Conservation (phyloP, 2,888 invertebrate genomes). For the Diadegma fenestrale region DNA sequence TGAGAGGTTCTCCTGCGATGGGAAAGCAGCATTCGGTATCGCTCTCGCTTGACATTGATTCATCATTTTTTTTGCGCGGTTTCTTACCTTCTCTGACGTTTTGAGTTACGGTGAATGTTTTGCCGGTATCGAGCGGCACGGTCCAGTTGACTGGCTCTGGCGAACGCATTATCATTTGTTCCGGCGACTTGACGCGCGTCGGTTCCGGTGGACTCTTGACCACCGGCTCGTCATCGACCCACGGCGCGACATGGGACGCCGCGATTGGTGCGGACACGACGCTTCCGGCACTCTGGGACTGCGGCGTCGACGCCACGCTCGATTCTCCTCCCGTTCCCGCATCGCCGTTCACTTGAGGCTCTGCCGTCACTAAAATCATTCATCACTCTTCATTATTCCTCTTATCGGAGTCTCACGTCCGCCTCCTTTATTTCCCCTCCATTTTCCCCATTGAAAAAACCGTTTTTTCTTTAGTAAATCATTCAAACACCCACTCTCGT, state of each 20-base stretch:
- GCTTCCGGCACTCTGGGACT: slow-evolving; percentile 86
- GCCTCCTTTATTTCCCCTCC: not conserved
- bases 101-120: slow-evolving; percentile 96
- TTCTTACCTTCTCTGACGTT: slow-evolving; percentile 92
- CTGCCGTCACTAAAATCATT: slow-evolving; percentile 83
- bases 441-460: not conserved
- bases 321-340: slow-evolving; percentile 77
- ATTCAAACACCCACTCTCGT: slow-evolving; percentile 60
- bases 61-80: not conserved
- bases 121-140: slow-evolving; percentile 96
- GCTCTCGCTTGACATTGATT: not conserved
- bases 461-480: not conserved
- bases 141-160: slow-evolving; percentile 98
- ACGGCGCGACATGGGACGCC: slow-evolving; percentile 86
- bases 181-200: slow-evolving; percentile 96
- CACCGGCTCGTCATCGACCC: slow-evolving; percentile 88
- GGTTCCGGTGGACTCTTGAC: slow-evolving; percentile 97
- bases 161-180: slow-evolving; percentile 96
- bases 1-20: slow-evolving; percentile 89
- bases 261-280: slow-evolving; percentile 88
- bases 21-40: not conserved
- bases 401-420: slow-evolving; percentile 56
- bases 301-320: slow-evolving; percentile 81
- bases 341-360: slow-evolving; percentile 82
- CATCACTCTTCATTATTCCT: slow-evolving; percentile 76